phyloP scores from a whole-genome alignment of 2,113 vertebrate genomes.

The Brienomyrus longianalis region DNA sequence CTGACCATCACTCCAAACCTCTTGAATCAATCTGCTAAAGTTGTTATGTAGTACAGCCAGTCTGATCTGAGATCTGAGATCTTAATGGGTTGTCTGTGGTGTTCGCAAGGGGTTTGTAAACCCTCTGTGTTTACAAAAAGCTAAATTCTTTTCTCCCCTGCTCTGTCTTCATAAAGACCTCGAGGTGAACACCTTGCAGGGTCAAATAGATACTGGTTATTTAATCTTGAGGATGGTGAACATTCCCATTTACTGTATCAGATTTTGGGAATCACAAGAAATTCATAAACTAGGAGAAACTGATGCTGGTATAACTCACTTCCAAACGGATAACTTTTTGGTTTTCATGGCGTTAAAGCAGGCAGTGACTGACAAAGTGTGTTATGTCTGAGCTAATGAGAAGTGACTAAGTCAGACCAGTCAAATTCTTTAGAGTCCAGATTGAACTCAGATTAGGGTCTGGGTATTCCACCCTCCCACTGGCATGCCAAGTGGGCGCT shows the following conservation, averaged over 20 bases:
- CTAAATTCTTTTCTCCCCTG: not conserved
- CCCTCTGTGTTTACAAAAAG: not conserved
- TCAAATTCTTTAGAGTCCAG: not conserved
- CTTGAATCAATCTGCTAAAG: not conserved
- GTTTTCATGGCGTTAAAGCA: not conserved
- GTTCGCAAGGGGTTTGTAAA: not conserved
- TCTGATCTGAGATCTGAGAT: not conserved
- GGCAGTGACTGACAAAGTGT: not conserved
- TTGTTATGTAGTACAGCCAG: not conserved
- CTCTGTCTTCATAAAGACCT: not conserved
- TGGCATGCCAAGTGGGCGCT: not conserved
- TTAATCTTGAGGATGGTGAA: not conserved
- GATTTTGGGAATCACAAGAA: not conserved
- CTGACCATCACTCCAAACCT: not conserved
- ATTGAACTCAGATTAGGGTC: not conserved
- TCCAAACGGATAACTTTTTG: not conserved
- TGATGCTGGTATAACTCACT: not conserved
- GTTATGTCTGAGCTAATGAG: not conserved
- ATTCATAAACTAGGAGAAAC: not conserved
- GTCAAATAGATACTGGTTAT: not conserved
- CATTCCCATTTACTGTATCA: not conserved
- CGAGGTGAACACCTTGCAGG: not conserved
- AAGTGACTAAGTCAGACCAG: not conserved
- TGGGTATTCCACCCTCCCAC: not conserved
- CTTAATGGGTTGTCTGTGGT: not conserved